A percentile compares a stretch with the other conserved stretches of the same genome.
Evolutionary conservation across 2,888 invertebrate genomes (phyloP).

Genomic region (Cheilosia pagana): DNA sequence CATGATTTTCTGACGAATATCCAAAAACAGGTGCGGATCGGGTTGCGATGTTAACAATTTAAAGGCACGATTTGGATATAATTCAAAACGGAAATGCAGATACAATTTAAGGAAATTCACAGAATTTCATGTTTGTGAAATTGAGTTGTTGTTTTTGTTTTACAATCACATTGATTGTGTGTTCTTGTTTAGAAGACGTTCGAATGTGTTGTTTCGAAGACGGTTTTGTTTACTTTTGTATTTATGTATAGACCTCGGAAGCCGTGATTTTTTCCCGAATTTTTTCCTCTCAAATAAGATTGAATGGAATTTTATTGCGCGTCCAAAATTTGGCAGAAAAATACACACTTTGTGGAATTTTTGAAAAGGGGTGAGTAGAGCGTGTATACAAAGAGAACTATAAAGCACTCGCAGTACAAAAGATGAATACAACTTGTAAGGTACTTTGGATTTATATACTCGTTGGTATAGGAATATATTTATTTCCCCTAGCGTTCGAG

Average conservation of each 20-base stretch:
- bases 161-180: not conserved
- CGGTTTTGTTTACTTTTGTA: not conserved
- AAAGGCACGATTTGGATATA: constrained; percentile 4
- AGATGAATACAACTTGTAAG: too few species aligned
- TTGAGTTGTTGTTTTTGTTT: not conserved
- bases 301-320: not conserved
- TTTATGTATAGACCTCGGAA: not conserved
- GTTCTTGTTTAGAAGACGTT: not conserved
- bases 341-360: not conserved
- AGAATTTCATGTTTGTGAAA: constrained; percentile 3
- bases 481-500: not conserved
- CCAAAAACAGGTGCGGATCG: constrained; percentile 15
- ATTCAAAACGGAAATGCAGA: not conserved
- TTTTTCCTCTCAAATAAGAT: not conserved
- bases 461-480: not conserved
- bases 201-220: not conserved
- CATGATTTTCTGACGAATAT: constrained; percentile 9
- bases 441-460: too few species aligned
- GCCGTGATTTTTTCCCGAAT: not conserved
- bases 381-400: not conserved
- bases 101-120: not conserved
- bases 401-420: too few species aligned
- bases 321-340: not conserved
- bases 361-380: not conserved
- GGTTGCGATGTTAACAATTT: not conserved